Evolutionary conservation across 2,888 invertebrate genomes (phyloP), one percentile per base, ranked within the genome.

Genomic region (Mongoloraphidia duomilia): DNA sequence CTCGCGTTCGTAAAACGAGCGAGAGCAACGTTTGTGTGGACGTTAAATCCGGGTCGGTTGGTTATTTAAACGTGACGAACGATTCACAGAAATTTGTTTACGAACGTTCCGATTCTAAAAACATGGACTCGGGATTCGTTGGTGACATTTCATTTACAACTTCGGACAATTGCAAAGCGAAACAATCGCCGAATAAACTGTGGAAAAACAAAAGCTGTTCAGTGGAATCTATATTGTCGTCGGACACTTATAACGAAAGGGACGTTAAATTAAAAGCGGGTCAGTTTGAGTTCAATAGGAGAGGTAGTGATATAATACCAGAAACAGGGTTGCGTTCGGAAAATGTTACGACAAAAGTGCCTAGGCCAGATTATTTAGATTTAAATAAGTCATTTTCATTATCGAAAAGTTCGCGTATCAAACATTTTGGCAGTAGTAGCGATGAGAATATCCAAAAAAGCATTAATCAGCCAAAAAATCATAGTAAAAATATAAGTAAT

Each of bases 381-480:
- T 39, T 39, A 39, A 14, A 39, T n/a, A 39, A 39, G 11, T 14
- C 40, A 14, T 39, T 39, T 39, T 14, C n/a, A 14, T 39, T 47
- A 41, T 12, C 40, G 17, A 47, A 47, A 14, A 47, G 47, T 41
- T 14, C 34, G 11, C 40, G 47, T 14, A 55, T 55, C 9, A 44
- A 6, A 36, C 35, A 60, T 61, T 37, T 53, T 55, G n/a, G 58
- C 62, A 14, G 61, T 62, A n/a, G 36, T 10, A 12, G n/a, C 47
- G 47, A 45, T 17, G 33, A 41, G 44, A 45, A 44, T 13, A 34
- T 17, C n/a, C 35, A 35, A 26, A 33, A 45, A 4, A 41, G 43
- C 41, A 45, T 9, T 39, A 49, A 9, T 52, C 49, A 41, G 49
- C 54, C 26, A 46, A 41, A 8, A 49, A 49, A 38, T 48, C 41